These are phyloP conservation scores for Spodoptera littoralis DNA, from an alignment of 2,888 invertebrate species.

Conservation along the genomic window DNA sequence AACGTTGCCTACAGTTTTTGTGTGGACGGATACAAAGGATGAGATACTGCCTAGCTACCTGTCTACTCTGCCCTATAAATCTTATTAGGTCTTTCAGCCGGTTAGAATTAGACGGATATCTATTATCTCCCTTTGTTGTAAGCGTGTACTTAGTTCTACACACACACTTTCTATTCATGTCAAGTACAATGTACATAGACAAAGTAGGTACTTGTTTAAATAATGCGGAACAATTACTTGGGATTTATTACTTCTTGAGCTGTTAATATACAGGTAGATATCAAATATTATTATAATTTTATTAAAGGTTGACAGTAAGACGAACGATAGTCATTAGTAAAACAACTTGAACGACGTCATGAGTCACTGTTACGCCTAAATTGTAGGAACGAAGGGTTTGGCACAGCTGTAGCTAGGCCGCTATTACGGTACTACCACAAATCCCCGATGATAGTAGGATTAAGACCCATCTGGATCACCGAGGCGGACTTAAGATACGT, in stretches of 20 bases:
- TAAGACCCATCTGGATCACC: conserved; percentile 42
- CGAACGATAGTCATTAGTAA: conserved; percentile 1
- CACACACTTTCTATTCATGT: conserved; percentile 6
- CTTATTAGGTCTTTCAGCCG: conserved; percentile 48
- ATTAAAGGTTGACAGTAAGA: neutral
- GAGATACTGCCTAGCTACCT: conserved; percentile 56
- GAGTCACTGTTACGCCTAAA: conserved; percentile 20
- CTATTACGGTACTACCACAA: conserved; percentile 36
- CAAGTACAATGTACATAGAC: neutral
- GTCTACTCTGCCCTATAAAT: conserved; percentile 54
- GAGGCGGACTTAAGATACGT: conserved; percentile 24
- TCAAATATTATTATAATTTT: neutral
- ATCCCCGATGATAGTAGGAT: conserved; percentile 45
- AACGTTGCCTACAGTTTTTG: conserved; percentile 50
- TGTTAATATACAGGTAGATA: no score
- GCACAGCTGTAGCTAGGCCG: conserved; percentile 27
- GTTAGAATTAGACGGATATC: conserved; percentile 34
- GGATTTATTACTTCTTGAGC: neutral
- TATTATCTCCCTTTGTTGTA: conserved; percentile 42
- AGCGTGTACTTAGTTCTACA: conserved; percentile 1
- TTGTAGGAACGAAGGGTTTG: conserved; percentile 20
- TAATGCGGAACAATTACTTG: neutral
- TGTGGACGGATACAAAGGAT: conserved; percentile 58
- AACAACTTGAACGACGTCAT: conserved; percentile 9
- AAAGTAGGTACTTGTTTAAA: neutral